Conservation (phyloP, 1,140 invertebrate genomes). For the Heterodera carotae region DNA sequence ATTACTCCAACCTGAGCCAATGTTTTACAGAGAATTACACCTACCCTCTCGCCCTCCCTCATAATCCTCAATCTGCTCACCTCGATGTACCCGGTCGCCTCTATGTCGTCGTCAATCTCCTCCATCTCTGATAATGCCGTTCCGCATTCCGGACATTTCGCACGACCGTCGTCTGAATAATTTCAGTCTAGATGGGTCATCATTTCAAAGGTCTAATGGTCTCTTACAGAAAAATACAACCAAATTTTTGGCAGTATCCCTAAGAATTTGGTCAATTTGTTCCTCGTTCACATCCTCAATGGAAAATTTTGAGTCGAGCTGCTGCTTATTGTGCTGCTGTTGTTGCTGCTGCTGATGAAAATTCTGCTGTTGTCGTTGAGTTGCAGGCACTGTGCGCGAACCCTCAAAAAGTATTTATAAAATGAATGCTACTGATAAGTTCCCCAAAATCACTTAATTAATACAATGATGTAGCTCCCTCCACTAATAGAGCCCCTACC, state of each 20-base stretch:
- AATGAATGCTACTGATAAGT: too few relatives aligned
- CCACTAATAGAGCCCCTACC: too few relatives aligned
- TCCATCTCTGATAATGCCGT: conserved; percentile 61
- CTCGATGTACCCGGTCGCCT: conserved; percentile 64
- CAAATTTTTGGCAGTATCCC: conserved; percentile 61
- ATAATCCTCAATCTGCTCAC: conserved; percentile 26
- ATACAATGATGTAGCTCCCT: too few relatives aligned
- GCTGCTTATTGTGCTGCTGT: not conserved
- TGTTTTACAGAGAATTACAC: conserved; percentile 11
- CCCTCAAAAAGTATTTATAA: not conserved
- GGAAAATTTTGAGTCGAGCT: conserved; percentile 57
- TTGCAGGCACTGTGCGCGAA: conserved; percentile 21
- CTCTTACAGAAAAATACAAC: conserved; percentile 65
- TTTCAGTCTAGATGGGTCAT: not conserved
- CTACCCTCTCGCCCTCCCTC: not conserved
- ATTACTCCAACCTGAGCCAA: not conserved
- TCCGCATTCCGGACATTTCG: conserved; percentile 61
- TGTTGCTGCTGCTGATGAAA: conserved; percentile 15
- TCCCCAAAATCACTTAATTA: too few relatives aligned
- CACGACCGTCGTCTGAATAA: conserved; percentile 58
- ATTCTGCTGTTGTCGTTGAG: conserved; percentile 3
- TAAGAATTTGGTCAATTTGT: conserved; percentile 64
- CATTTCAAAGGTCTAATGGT: not conserved
- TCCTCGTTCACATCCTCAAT: conserved; percentile 66
- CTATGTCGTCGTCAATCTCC: conserved; percentile 65